A percentile compares a stretch with the other conserved stretches of the same genome.
These are phyloP conservation scores for Barbus barbus DNA, from an alignment of 2,113 vertebrate species.

Conservation along the genomic window DNA sequence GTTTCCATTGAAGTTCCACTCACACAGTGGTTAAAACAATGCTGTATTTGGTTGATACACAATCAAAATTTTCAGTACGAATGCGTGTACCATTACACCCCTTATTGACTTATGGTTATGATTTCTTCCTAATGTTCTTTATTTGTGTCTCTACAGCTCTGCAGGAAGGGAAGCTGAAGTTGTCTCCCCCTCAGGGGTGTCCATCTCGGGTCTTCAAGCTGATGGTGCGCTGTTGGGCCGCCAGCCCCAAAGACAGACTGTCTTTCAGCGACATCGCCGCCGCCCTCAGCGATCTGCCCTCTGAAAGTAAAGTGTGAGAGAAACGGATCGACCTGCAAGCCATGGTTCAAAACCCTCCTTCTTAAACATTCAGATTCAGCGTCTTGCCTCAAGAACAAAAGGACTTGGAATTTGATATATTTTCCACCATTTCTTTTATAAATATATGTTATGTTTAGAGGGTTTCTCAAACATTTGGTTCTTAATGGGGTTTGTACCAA, in stretches of 20 bases:
- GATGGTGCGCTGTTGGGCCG: constrained; percentile 86
- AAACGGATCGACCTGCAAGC: not conserved
- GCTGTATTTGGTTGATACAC: too few species aligned
- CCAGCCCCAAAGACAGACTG: constrained; percentile 84
- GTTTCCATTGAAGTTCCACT: too few species aligned
- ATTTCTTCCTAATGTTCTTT: not conserved
- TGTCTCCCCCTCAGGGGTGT: constrained; percentile 78
- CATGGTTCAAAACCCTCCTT: not conserved
- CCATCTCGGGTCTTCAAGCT: constrained; percentile 82
- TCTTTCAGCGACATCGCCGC: constrained; percentile 82
- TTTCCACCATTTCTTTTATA: not conserved
- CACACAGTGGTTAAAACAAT: too few species aligned
- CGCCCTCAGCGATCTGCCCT: constrained; percentile 74
- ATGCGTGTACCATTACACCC: too few species aligned
- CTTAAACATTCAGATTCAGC: not conserved
- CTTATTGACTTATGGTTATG: not conserved
- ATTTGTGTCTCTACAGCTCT: constrained; percentile 68
- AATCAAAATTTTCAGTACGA: too few species aligned
- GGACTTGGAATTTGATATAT: not conserved
- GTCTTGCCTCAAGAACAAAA: not conserved
- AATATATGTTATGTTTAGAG: not conserved
- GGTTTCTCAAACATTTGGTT: constrained; percentile 11
- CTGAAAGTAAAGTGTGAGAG: constrained; percentile 82
- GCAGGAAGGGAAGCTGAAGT: constrained; percentile 78
- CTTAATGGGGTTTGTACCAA: not conserved